Evolutionary conservation across 2,797 vertebrate genomes (phyloP), one percentile per base, ranked within the genome.

Genomic region (Chrosomus eos): DNA sequence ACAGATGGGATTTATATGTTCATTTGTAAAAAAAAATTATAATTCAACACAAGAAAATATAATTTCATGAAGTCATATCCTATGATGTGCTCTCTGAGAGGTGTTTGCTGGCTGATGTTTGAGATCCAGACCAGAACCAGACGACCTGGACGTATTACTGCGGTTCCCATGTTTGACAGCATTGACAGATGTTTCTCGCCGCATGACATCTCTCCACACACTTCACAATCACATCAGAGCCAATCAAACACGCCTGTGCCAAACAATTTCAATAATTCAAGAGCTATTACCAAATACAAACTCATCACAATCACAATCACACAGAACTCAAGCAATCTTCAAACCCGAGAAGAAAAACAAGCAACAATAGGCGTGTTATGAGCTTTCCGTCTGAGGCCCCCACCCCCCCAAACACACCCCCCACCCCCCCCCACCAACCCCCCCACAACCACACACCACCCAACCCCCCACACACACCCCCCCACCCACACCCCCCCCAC

Each of bases 341-440:
- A 40, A 23, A 31, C 11, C 16, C 4, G 1, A 8, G 43, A 67
- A 67, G 26, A 26, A 74, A 82, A 82, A 67, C 60, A 60, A 53
- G 43, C 48, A 88, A 86, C 87, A 88, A 83, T 89, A 82, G 85
- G 75, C 58, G 82, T 82, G 88, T 90, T 92, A 89, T 28, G 26
- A 43, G 76, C 26, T 64, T 48, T 78, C n/a, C 16, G 6, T 64
- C 58, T 43, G 55, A 66, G 10, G 19, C 31, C 9, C 2, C 10
- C 8, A 40, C 1, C 10, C 38, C 9, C 0, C 2, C 38, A n/a
- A n/a, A n/a, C n/a, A n/a, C n/a, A n/a, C 2, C 0, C 10, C 38
- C 7, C 6, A 0, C 36, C 7, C 36, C 5, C 36, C 7, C 36
- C 7, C 7, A 38, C 36, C n/a, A n/a, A n/a, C n/a, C n/a, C n/a